Evolutionary conservation across 2,797 vertebrate species (phyloP), one percentile per base, ranked within the genome.

Genomic region (Varecia variegata): DNA sequence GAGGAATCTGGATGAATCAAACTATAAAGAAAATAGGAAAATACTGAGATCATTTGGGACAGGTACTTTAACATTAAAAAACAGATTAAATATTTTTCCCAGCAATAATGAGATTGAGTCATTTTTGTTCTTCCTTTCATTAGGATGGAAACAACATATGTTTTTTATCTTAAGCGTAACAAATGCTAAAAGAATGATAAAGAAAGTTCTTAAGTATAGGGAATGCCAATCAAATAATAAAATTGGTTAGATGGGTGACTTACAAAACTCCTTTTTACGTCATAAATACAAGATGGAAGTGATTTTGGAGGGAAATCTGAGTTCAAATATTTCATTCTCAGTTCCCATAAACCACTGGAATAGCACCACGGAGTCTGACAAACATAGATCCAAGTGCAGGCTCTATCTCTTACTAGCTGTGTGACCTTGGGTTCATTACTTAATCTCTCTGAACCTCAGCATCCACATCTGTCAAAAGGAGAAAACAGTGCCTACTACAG

Each of bases 1-100:
- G 99, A 99, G 97, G 99, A 98, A 74, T 99, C 99, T 97, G 99
- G 99, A 94, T 99, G 99, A 98, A 99, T 99, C 98, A 99, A 99
- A 98, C 99, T 99, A 95, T 45, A 97, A 93, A 52, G 58, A 96
- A 98, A 96, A 50, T 3, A 88, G 54, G 38, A 95, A 96, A 89
- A 96, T 21, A 86, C 10, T 89, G 32, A 87, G 35, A 80, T 62
- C 14, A 90, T 45, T 56, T 90, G 35, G 38, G 14, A 92, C 1
- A 62, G 50, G 43, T 56, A 2, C 7, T 96, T 86, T 70, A 96
- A 84, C 52, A 92, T 71, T 93, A 58, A 74, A 92, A 96, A 88
- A 30, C 45, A 89, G 52, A 86, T 67, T 93, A 54, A 93, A 86
- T 56, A 40, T 65, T 60, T 85, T 73, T 84, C 23, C 70, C 79